Base-by-base conservation (phyloP, 1,140 invertebrate species). In the Cataglyphis hispanica region DNA sequence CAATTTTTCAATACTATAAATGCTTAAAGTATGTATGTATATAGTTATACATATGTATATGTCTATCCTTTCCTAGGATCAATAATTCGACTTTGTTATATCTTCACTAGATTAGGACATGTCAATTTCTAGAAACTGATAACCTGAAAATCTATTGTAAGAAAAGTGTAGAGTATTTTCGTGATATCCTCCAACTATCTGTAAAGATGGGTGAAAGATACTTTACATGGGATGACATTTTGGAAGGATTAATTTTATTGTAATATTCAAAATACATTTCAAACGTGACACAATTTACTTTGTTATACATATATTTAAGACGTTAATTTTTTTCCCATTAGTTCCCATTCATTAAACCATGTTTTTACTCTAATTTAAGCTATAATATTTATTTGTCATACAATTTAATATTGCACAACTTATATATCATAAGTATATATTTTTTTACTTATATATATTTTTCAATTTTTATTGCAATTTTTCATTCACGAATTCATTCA, bases 151-250 rank as follows among this genome's bases (percentile, higher is more conserved):
- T 85, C 34, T 84, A 53, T 34, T 25, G 31, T 69, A 22, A 78
- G 43, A 37, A 40, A 85, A 13, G 40, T 67, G 13, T 70, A 72
- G 46, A 53, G 25, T 43, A 5, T 43, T 60, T 75, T 34, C 43
- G 50, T 50, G 22, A 70, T 37, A 76, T 25, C 40, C 46, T n/a
- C n/a, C n/a, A n/a, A n/a, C n/a, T n/a, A n/a, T n/a, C n/a, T n/a
- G n/a, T n/a, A 46, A 70, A 83, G 60, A 91, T 92, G 90, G 85
- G 86, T 40, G 87, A 93, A 19, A 91, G 86, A 19, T 93, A 94
- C 85, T 96, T 95, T 94, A 89, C 88, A 7, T 96, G 96, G 96
- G 95, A 96, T 88, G 95, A 96, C 40, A 66, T 80, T 37, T 78
- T 77, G 10, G 88, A 95, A 86, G 91, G 87, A 53, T 87, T 96